Evolutionary conservation across 1,140 invertebrate species (phyloP), one percentile per base, ranked within the genome.

Genomic region (Zophobas morio): DNA sequence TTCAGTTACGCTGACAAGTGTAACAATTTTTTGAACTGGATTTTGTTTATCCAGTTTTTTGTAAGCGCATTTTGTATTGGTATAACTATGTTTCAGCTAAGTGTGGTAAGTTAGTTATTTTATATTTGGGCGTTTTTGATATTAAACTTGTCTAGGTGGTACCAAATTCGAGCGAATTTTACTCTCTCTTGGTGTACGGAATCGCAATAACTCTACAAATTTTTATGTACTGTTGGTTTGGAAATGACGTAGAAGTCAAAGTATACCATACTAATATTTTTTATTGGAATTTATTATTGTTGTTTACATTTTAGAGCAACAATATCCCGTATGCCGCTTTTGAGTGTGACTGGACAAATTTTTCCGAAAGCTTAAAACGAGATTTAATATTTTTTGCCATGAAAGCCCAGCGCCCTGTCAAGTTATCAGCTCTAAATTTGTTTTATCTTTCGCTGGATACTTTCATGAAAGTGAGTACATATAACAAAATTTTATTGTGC

Each of bases 261-360:
- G 8, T 46, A 1, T 20, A 20, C 20, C 20, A 20, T 20, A 20
- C 20, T 20, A 20, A 20, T 20, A 20, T 20, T 20, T 20, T 20
- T 20, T 20, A 20, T 20, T 20, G 20, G 20, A 20, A 20, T 20
- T 20, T 20, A 20, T 20, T 20, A 20, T 20, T 20, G n/a, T n/a
- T n/a, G 20, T 20, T 20, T 20, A 20, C 20, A 20, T 20, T 46
- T 8, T 39, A 60, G 56, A 60, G 56, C 56, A 60, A 20, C 8
- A 35, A 3, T 39, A 20, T 60, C n/a, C 34, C 56, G 33, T 60
- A 60, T n/a, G 56, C 56, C n/a, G 6, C 36, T 2, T 60, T 60
- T 66, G 60, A 66, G 42, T 66, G 37, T n/a, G 60, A 66, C 20
- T 66, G 60, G 60, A 46, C 39, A 42, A 20, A 20, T 42, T n/a